phyloP scores from a whole-genome alignment of 2,888 invertebrate genomes.

The Seladonia tumulorum region DNA sequence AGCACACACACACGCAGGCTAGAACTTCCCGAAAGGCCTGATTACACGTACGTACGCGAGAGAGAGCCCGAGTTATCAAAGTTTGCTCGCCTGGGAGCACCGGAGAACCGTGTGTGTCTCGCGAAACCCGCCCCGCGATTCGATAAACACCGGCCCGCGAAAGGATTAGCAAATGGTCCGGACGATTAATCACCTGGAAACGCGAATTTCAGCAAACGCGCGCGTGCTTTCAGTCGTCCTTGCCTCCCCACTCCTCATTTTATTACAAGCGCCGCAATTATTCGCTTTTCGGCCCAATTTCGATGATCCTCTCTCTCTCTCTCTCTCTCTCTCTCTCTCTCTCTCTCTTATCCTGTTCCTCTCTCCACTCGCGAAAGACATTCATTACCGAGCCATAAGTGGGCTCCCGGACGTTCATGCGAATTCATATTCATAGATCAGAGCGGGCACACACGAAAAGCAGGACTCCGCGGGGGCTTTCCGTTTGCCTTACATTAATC shows the following conservation, averaged over 20 bases:
- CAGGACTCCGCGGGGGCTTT: not conserved
- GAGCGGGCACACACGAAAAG: not conserved
- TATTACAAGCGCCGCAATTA: not conserved
- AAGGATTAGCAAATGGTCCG: constrained; percentile 1
- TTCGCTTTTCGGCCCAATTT: not conserved
- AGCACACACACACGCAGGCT: not conserved
- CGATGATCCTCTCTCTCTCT: not conserved
- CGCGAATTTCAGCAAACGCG: not conserved
- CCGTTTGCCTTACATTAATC: not conserved
- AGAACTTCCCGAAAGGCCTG: constrained; percentile 1
- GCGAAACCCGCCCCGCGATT: constrained; percentile 13
- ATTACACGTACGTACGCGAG: constrained; percentile 5
- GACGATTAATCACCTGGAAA: constrained; percentile 14
- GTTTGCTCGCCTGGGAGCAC: not conserved
- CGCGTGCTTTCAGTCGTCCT: not conserved
- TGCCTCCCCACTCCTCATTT: not conserved
- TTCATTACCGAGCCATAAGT: not conserved
- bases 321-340: too few species aligned
- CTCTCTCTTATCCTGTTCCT: too few species aligned
- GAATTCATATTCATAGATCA: not conserved
- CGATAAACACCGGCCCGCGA: constrained; percentile 12
- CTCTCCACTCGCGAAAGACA: not conserved
- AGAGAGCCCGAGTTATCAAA: not conserved
- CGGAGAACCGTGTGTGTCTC: not conserved
- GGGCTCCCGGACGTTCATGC: not conserved